These are phyloP conservation scores for Saccostrea echinata DNA, from an alignment of 1,140 invertebrate genomes.

Conservation along the genomic window DNA sequence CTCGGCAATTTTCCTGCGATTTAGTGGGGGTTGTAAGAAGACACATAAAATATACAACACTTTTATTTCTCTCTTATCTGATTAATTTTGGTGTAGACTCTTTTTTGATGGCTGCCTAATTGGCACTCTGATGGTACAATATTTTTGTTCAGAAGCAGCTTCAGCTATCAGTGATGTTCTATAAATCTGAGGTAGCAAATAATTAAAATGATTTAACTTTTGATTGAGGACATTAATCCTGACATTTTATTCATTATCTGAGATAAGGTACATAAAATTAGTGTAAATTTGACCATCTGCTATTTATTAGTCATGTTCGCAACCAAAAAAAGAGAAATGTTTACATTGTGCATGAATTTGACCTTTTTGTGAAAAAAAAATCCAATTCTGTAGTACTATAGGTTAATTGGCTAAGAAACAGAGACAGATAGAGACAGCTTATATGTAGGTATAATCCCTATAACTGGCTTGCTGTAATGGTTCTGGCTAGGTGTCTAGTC, in stretches of 20 bases:
- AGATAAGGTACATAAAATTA: background rate
- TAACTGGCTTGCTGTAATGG: background rate
- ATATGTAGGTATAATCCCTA: background rate
- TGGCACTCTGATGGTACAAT: conserved; percentile 16
- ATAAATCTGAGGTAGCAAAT: background rate
- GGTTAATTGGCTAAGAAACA: background rate
- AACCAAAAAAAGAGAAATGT: background rate
- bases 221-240: background rate
- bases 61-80: conserved; percentile 33
- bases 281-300: background rate
- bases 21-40: background rate
- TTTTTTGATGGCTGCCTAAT: conserved; percentile 27
- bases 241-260: background rate
- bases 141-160: conserved; percentile 8
- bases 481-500: background rate
- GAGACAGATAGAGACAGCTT: background rate
- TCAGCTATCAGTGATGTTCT: background rate
- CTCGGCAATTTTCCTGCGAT: background rate
- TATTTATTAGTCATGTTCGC: conserved; percentile 1
- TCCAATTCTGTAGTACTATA: background rate
- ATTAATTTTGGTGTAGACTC: conserved; percentile 20
- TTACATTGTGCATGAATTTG: background rate
- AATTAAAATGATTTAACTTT: conserved; percentile 12
- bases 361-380: background rate
- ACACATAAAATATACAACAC: conserved; percentile 7